These are phyloP conservation scores for Acridotheres tristis DNA, from an alignment of 2,797 vertebrate species.

Conservation along the genomic window DNA sequence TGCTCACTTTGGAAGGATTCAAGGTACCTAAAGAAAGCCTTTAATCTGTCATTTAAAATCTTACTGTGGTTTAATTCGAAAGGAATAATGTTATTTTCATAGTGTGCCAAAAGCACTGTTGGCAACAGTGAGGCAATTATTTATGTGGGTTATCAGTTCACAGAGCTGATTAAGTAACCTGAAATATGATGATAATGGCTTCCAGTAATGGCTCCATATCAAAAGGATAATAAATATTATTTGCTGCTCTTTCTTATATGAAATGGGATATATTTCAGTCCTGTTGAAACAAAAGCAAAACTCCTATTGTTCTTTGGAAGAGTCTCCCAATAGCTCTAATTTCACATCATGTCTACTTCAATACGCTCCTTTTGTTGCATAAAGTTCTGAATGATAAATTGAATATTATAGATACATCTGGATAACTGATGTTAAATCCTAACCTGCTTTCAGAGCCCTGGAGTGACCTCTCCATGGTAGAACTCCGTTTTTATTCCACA, in stretches of 20 bases:
- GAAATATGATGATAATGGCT: conserved; percentile 62
- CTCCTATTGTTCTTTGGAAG: conserved; percentile 5
- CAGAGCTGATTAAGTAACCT: conserved; percentile 54
- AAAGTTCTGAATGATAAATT: not conserved
- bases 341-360: conserved; percentile 24
- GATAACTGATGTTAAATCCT: conserved; percentile 10
- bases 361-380: not conserved
- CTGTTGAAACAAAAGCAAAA: conserved; percentile 38
- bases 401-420: conserved; percentile 5
- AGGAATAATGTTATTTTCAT: conserved; percentile 53
- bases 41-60: conserved; percentile 56
- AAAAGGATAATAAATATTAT: conserved; percentile 50
- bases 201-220: conserved; percentile 51
- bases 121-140: conserved; percentile 38
- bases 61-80: conserved; percentile 30
- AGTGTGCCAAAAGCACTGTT: conserved; percentile 46
- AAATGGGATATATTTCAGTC: conserved; percentile 31
- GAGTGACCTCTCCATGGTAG: conserved; percentile 6
- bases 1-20: conserved; percentile 39
- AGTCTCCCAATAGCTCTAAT: not conserved
- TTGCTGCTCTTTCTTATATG: conserved; percentile 30
- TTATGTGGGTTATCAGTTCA: conserved; percentile 62
- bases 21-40: conserved; percentile 21
- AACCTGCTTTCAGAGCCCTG: not conserved
- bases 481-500: not conserved